phyloP scores from a whole-genome alignment of 1,140 invertebrate genomes.

The Panagrolaimus sp. region DNA sequence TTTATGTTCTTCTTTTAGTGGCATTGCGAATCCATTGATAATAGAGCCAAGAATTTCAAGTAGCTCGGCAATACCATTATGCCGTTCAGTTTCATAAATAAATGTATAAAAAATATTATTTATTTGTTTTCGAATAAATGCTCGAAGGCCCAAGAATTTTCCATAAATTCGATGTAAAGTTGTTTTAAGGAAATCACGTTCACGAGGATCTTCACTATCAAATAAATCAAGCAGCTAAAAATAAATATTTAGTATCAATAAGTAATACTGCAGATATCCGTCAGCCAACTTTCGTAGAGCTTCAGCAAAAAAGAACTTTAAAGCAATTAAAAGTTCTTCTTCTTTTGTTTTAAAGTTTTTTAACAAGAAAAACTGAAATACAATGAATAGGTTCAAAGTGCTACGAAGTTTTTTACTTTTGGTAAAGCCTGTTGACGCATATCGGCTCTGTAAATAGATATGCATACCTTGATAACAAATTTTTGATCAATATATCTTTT shows the following conservation, averaged over 20 bases:
- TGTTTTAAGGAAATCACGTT: slow-evolving; percentile 93
- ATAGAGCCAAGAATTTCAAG: slow-evolving; percentile 61
- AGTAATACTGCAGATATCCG: too few species aligned
- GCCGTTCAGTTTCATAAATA: slow-evolving; percentile 57
- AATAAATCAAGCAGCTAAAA: slow-evolving; percentile 82
- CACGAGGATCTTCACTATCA: slow-evolving; percentile 93
- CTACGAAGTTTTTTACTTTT: too few species aligned
- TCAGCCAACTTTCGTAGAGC: too few species aligned
- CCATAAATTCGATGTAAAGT: slow-evolving; percentile 95
- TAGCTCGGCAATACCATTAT: slow-evolving; percentile 59
- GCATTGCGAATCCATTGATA: slow-evolving; percentile 62
- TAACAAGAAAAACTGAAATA: too few species aligned
- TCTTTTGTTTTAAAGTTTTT: too few species aligned
- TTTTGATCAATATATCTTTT: slow-evolving; percentile 94
- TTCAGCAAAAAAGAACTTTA: too few species aligned
- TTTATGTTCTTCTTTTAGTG: slow-evolving; percentile 60
- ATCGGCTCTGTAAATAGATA: too few species aligned
- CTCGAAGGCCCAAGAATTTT: slow-evolving; percentile 87
- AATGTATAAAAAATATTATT: slow-evolving; percentile 95
- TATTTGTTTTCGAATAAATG: slow-evolving; percentile 95
- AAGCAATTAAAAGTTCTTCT: too few species aligned
- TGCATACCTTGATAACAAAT: slow-evolving; percentile 83
- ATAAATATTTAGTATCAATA: slow-evolving; percentile 23
- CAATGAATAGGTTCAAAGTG: too few species aligned
- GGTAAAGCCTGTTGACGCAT: too few species aligned